Evolutionary conservation across 2,113 vertebrate species (phyloP).

Genomic region (Grus americana): DNA sequence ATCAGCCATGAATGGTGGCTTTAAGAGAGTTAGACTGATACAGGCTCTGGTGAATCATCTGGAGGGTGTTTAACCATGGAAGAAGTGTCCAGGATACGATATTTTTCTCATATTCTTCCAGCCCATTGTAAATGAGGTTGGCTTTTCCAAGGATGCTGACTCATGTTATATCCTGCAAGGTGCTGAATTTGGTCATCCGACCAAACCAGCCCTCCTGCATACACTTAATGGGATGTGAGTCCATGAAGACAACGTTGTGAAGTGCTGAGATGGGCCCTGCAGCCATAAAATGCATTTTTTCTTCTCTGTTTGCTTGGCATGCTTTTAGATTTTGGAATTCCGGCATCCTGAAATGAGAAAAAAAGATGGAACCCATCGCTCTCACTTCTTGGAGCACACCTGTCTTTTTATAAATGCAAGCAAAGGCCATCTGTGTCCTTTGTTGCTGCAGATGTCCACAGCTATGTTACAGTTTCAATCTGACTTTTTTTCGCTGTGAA

Average conservation of each 20-base stretch:
- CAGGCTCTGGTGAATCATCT: neutral
- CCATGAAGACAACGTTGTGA: neutral
- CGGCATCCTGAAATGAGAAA: neutral
- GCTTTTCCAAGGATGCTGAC: neutral
- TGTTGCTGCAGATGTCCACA: neutral
- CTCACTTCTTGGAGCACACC: neutral
- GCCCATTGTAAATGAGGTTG: neutral
- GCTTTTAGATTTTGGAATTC: neutral
- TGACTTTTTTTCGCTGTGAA: neutral
- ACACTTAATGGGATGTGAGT: neutral
- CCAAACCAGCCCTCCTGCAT: rapidly evolving
- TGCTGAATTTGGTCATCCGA: neutral
- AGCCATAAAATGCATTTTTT: neutral
- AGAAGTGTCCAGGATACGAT: neutral
- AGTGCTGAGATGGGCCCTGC: neutral
- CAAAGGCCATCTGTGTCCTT: constrained; percentile 10
- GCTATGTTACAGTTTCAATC: neutral
- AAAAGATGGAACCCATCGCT: neutral
- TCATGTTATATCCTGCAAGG: neutral
- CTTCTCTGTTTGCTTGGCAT: neutral
- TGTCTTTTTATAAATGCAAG: neutral
- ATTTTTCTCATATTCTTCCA: neutral
- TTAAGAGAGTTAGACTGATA: neutral
- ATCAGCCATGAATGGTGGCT: neutral
- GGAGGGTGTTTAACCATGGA: neutral